phyloP scores from a whole-genome alignment of 2,797 vertebrate genomes.

The Mergus octosetaceus region DNA sequence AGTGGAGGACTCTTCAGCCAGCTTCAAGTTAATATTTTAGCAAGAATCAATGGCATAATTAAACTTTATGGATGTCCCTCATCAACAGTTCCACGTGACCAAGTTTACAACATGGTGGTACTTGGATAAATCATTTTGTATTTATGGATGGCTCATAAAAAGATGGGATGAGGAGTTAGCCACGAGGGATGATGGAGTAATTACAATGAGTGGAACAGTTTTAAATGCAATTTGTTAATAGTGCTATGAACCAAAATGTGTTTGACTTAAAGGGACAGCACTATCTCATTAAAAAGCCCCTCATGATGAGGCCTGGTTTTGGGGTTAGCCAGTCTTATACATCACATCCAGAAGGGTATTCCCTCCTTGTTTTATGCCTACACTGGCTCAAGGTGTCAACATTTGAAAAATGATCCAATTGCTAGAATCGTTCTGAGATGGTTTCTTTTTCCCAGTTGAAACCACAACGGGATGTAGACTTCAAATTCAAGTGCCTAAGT shows the following conservation, averaged over 20 bases:
- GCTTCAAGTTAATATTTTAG: slow-evolving; percentile 53
- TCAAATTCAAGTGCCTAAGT: background rate
- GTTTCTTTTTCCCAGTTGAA: background rate
- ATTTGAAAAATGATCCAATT: background rate
- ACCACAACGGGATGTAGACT: background rate
- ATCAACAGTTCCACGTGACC: slow-evolving; percentile 4
- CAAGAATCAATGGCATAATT: slow-evolving; percentile 50
- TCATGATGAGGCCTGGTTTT: background rate
- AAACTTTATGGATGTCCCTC: slow-evolving; percentile 43
- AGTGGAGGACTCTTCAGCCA: background rate
- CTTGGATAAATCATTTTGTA: slow-evolving; percentile 25
- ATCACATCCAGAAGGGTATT: background rate
- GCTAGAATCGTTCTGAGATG: background rate
- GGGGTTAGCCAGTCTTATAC: background rate
- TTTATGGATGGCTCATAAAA: slow-evolving; percentile 54
- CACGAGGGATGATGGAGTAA: background rate
- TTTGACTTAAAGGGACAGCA: slow-evolving; percentile 11
- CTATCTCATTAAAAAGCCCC: background rate
- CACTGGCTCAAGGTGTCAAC: background rate
- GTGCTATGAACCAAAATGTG: background rate
- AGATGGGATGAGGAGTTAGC: background rate
- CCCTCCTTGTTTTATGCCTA: background rate
- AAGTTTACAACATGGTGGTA: slow-evolving; percentile 8
- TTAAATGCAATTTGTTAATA: slow-evolving; percentile 28
- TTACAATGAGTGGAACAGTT: background rate